Conservation (phyloP, 2,113 vertebrate species). For the Oreotrochilus melanogaster region DNA sequence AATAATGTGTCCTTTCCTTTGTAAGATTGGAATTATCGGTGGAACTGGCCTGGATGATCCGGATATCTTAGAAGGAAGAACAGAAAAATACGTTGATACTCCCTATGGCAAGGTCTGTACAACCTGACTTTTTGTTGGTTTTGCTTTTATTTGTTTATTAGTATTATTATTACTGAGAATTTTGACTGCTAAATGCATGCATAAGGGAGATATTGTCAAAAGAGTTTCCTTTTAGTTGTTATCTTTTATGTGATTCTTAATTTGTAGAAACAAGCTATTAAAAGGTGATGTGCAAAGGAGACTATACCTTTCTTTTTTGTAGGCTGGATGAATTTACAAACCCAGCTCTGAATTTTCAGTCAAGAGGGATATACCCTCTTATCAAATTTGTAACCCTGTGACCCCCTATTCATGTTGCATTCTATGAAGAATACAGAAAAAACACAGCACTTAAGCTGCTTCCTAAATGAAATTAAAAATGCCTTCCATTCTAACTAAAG, state of each 20-base stretch:
- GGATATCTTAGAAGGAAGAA: constrained; percentile 94
- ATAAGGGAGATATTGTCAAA: neutral
- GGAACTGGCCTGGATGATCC: constrained; percentile 95
- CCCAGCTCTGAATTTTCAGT: neutral
- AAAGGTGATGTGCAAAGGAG: neutral
- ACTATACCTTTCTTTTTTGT: neutral
- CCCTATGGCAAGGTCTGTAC: constrained; percentile 92
- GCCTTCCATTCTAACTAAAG: neutral
- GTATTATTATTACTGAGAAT: neutral
- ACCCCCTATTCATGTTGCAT: neutral
- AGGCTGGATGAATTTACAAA: neutral
- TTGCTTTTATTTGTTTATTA: neutral
- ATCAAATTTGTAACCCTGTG: neutral
- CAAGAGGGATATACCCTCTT: neutral
- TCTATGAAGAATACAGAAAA: neutral
- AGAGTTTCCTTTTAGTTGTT: neutral
- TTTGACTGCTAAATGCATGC: neutral
- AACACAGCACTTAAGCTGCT: neutral
- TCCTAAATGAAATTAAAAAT: neutral
- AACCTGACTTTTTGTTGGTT: neutral
- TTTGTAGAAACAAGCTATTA: neutral
- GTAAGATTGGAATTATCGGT: constrained; percentile 95
- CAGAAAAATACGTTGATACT: constrained; percentile 92
- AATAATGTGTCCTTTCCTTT: neutral
- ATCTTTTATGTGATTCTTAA: neutral